Evolutionary conservation across 2,797 vertebrate species (phyloP).

Genomic region (Enteromius paludinosus): DNA sequence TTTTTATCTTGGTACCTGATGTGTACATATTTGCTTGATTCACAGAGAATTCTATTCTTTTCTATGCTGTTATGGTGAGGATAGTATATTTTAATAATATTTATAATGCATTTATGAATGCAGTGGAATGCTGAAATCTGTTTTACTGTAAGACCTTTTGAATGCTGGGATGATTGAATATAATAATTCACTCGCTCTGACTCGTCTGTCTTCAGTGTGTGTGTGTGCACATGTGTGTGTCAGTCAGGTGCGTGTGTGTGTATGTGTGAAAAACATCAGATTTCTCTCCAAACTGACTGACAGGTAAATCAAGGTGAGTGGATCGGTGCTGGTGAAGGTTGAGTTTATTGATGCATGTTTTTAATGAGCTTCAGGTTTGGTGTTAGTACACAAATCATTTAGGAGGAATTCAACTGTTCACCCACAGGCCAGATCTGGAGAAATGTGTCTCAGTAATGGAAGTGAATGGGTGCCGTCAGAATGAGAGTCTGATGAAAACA

Average conservation of each 20-base stretch:
- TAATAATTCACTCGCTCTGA: neutral
- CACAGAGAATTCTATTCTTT: conserved; percentile 15
- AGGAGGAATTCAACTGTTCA: too few species aligned
- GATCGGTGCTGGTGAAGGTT: neutral
- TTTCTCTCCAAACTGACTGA: neutral
- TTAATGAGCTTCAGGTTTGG: too few species aligned
- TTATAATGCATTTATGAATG: conserved; percentile 33
- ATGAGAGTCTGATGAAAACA: too few species aligned
- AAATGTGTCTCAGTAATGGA: too few species aligned
- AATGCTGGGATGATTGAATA: neutral
- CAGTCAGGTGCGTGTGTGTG: too few species aligned
- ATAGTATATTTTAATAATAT: conserved; percentile 25
- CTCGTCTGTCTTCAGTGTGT: neutral
- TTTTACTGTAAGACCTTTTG: neutral
- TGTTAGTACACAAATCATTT: too few species aligned
- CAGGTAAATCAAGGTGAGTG: neutral
- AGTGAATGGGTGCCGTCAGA: too few species aligned
- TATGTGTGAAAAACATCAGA: neutral
- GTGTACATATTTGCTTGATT: conserved; percentile 2
- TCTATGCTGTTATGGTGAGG: neutral
- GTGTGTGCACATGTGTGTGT: too few species aligned
- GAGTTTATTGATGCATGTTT: too few species aligned
- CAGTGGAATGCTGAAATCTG: neutral
- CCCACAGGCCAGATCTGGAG: too few species aligned
- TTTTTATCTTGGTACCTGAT: conserved; percentile 4